These are phyloP conservation scores for Morinoia aosen DNA, from an alignment of 2,888 invertebrate species.

Conservation along the genomic window DNA sequence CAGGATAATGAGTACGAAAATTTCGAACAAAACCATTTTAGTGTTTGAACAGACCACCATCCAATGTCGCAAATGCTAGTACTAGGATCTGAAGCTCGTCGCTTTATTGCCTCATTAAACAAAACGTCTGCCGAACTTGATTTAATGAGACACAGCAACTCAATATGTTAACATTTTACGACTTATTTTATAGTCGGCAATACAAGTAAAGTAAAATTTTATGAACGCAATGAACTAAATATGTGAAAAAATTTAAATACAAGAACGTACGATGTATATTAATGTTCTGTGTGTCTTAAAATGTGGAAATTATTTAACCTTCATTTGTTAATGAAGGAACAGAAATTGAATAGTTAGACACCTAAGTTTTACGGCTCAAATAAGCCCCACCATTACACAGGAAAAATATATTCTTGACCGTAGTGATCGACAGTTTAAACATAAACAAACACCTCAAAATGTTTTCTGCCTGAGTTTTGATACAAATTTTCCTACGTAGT, in stretches of 20 bases:
- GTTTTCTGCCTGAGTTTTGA: too few species aligned
- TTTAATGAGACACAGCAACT: not conserved
- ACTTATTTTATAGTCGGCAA: not conserved
- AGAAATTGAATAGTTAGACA: too few species aligned
- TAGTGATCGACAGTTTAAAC: too few species aligned
- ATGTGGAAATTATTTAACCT: too few species aligned
- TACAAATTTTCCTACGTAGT: too few species aligned
- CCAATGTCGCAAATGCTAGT: not conserved
- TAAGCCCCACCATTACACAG: too few species aligned
- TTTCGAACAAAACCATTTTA: not conserved
- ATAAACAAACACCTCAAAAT: too few species aligned
- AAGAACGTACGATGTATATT: too few species aligned
- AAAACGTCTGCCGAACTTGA: not conserved
- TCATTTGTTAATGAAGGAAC: too few species aligned
- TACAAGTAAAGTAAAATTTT: not conserved
- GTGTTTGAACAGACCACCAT: not conserved
- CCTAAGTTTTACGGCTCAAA: too few species aligned
- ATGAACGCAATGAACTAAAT: not conserved
- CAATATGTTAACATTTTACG: not conserved
- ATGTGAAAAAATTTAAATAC: not conserved
- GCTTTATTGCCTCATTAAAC: not conserved
- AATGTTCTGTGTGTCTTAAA: too few species aligned
- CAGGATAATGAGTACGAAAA: not conserved
- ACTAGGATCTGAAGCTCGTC: not conserved
- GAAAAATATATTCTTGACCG: too few species aligned